Base-by-base conservation (phyloP, 2,797 vertebrate species). In the Enteromius radiatus region DNA sequence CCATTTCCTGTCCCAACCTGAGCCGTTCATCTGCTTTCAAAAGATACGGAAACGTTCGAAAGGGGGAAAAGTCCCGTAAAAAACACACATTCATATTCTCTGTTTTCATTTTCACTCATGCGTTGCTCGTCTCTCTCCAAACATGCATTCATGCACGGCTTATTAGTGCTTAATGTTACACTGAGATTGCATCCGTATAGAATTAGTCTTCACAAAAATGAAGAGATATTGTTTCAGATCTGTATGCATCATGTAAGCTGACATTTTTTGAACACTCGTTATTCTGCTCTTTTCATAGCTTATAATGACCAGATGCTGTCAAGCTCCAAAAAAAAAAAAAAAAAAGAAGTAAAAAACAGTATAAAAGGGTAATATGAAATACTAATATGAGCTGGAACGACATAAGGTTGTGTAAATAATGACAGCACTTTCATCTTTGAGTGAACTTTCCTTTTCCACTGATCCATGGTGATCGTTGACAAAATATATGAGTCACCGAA, bases 71-170 rank as follows among this genome's bases (percentile, higher is more conserved):
- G 68, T 70, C 78, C 80, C 78, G 2, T 76, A 75, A 68, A 47
- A 71, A 47, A 71, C 45, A 33, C 31, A 0, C 8, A 36, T 74
- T 85, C 75, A 81, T 68, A 63, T 28, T 69, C 52, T 47, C 43
- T 36, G 3, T 81, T 85, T 85, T 85, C 81, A 70, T 6, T 84
- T 76, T 87, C 84, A 85, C 81, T 87, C 54, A 77, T 41, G 28
- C 1, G 1, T 73, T 21, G 12, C 43, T 0, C 21, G 21, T 23
- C 10, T 43, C 14, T 78, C 31, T 33, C 14, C 28, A 4, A 65
- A 14, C 38, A 9, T 47, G 38, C 52, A 4, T 23, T 33, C 31
- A 26, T 26, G 23, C 67, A 56, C 10, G 4, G 61, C 15, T 61
- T 21, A 19, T 33, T 23, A 17, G 28, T 67, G 5, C 31, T 31